Percentiles rank a stretch among this genome's conserved stretches.
Evolutionary conservation across 2,888 invertebrate genomes (phyloP).

Genomic region (Sesia apiformis): DNA sequence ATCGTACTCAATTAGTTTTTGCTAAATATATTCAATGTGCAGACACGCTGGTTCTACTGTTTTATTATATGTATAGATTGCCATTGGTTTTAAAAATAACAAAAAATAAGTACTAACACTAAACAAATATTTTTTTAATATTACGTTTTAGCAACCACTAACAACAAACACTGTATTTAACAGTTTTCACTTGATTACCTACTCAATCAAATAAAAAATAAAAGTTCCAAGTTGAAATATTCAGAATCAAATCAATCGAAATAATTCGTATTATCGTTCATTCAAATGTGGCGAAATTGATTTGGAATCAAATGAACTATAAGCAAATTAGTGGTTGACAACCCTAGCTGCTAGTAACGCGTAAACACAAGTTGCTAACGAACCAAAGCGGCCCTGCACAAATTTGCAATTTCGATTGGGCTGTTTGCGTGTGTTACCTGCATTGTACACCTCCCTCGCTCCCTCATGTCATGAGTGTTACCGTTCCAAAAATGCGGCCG

Average conservation of each 20-base stretch:
- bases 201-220: too few species aligned
- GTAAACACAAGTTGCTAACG: constrained; percentile 73
- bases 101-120: too few species aligned
- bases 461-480: constrained; percentile 13
- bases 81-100: too few species aligned
- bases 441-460: constrained; percentile 22
- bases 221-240: too few species aligned
- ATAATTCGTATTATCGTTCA: not conserved
- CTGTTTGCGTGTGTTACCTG: constrained; percentile 49
- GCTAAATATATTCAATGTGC: too few species aligned
- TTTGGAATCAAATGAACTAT: constrained; percentile 34
- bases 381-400: constrained; percentile 69
- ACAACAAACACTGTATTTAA: too few species aligned
- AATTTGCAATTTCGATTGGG: constrained; percentile 74
- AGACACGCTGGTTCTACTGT: too few species aligned
- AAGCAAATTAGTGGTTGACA: constrained; percentile 62
- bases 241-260: not conserved
- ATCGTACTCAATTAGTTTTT: too few species aligned
- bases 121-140: too few species aligned
- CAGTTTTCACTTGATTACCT: too few species aligned
- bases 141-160: too few species aligned
- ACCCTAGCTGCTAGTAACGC: constrained; percentile 59
- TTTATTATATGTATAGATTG: too few species aligned
- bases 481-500: constrained; percentile 26
- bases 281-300: not conserved